These are phyloP conservation scores for Acipenser ruthenus DNA, from an alignment of 2,797 vertebrate genomes.

Conservation along the genomic window DNA sequence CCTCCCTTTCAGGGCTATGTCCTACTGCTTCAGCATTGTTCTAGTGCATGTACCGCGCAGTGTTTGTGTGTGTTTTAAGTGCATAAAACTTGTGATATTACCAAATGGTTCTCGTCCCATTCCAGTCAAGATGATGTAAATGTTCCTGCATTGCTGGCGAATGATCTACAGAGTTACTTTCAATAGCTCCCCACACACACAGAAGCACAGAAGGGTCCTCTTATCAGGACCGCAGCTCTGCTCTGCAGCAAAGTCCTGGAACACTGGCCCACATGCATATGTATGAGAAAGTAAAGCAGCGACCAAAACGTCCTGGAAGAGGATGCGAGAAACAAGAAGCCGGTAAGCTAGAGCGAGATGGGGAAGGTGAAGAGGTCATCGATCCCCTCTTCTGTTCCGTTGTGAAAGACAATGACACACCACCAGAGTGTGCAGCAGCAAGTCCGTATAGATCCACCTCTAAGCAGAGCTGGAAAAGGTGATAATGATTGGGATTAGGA, in stretches of 20 bases:
- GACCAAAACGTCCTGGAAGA: slow-evolving; percentile 73
- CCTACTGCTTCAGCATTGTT: slow-evolving; percentile 39
- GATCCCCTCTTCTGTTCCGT: background rate
- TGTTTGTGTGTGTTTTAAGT: slow-evolving; percentile 24
- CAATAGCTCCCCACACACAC: no score
- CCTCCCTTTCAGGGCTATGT: slow-evolving; percentile 87
- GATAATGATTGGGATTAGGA: background rate
- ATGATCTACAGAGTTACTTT: slow-evolving; percentile 55
- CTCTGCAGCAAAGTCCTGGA: no score
- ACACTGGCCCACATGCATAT: no score
- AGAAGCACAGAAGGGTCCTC: no score
- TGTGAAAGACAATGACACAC: background rate
- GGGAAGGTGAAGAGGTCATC: no score
- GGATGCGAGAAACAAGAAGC: slow-evolving; percentile 18
- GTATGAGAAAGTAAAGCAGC: slow-evolving; percentile 39
- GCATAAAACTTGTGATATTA: slow-evolving; percentile 48
- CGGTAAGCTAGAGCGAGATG: no score
- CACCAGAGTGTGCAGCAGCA: background rate
- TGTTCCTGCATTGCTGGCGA: no score
- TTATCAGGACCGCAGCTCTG: no score
- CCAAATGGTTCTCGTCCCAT: no score
- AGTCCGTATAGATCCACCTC: background rate
- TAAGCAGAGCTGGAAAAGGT: background rate
- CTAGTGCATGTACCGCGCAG: slow-evolving; percentile 25
- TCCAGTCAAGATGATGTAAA: no score